phyloP scores from a whole-genome alignment of 2,113 vertebrate species.

The Bostrychus sinensis region DNA sequence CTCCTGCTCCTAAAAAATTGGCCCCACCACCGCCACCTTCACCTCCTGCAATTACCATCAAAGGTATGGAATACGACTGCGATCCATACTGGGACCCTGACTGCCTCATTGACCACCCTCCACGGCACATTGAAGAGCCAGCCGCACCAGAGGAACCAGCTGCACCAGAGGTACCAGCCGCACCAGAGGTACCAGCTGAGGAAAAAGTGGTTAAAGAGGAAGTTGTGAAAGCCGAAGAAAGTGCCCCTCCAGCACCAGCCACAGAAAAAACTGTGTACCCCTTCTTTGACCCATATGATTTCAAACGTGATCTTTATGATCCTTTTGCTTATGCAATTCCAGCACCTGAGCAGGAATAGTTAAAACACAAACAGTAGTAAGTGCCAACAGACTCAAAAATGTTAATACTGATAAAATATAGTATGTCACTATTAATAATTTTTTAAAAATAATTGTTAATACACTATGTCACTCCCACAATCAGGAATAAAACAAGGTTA shows the following conservation, averaged over 20 bases:
- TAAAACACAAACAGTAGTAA: conserved; percentile 1
- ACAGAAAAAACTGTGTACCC: conserved; percentile 5
- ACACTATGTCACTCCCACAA: background rate
- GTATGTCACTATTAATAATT: background rate
- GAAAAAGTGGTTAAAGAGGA: conserved; percentile 45
- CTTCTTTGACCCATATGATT: conserved; percentile 69
- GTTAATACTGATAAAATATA: background rate
- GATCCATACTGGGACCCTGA: conserved; percentile 80
- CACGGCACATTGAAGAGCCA: conserved; percentile 37
- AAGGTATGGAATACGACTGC: conserved; percentile 75
- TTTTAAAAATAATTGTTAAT: background rate
- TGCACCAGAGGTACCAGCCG: conserved; percentile 18
- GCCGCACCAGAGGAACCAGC: conserved; percentile 3
- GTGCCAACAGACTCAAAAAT: background rate
- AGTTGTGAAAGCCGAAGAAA: conserved; percentile 24
- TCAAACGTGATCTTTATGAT: conserved; percentile 70
- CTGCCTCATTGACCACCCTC: conserved; percentile 74
- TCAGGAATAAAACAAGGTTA: background rate
- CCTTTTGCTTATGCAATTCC: conserved; percentile 55
- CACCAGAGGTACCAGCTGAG: conserved; percentile 16
- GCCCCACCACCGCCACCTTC: conserved; percentile 44
- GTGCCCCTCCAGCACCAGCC: conserved; percentile 21
- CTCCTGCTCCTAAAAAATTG: conserved; percentile 43
- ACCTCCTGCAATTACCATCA: conserved; percentile 30
- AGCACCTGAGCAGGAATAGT: conserved; percentile 44